Percentiles rank a stretch among this genome's conserved stretches.
Evolutionary conservation across 2,888 invertebrate genomes (phyloP).

Genomic region (Cephus sareptanus): DNA sequence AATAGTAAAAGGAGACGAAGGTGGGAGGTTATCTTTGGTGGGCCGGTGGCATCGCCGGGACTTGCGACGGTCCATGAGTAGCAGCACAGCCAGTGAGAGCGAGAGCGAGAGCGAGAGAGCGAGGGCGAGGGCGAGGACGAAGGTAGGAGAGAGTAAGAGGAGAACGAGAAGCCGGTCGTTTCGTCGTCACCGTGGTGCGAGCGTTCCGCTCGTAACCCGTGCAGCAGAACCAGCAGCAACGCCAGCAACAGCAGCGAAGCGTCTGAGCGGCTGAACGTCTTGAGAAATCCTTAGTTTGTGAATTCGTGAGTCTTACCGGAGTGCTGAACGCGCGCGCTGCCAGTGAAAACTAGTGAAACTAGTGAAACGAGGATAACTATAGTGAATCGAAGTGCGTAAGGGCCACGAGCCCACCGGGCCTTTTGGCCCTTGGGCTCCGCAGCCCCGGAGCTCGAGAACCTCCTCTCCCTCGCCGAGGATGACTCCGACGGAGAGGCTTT

Average conservation of each 20-base stretch:
- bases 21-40: conserved; percentile 52
- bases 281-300: background rate
- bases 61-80: background rate
- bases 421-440: background rate
- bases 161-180: conserved; percentile 7
- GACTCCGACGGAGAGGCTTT: background rate
- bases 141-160: conserved; percentile 12
- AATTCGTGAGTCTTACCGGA: background rate
- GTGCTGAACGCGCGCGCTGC: background rate
- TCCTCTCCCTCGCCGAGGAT: background rate
- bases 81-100: conserved; percentile 9
- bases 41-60: background rate
- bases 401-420: background rate
- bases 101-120: conserved; percentile 12
- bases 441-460: background rate
- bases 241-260: background rate
- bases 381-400: background rate
- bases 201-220: background rate
- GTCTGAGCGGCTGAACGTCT: background rate
- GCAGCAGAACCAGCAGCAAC: background rate
- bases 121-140: conserved; percentile 10
- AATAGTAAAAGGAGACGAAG: conserved; percentile 49
- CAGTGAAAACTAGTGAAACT: conserved; percentile 18
- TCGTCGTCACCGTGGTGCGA: background rate
- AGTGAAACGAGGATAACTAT: conserved; percentile 19